Conservation (phyloP, 1,140 invertebrate genomes). For the Drosophila funebris region DNA sequence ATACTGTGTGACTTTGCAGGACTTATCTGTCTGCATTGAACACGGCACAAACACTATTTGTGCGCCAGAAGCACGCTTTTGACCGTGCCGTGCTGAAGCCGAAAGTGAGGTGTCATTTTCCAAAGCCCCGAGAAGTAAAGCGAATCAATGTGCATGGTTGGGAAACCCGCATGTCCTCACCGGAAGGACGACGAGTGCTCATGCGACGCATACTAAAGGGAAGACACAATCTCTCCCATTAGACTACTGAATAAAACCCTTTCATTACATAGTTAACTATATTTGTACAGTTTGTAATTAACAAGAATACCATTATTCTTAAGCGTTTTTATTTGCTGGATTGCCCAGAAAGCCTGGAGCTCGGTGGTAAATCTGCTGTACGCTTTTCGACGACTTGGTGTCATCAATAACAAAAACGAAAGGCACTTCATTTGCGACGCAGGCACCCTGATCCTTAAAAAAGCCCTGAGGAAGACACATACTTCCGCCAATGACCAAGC, state of each 20-base stretch:
- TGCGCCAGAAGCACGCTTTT: conserved; percentile 72
- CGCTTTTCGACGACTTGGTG: conserved; percentile 63
- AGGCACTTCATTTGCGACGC: conserved; percentile 53
- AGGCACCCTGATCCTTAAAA: conserved; percentile 63
- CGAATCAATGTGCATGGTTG: conserved; percentile 89
- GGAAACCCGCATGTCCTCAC: conserved; percentile 88
- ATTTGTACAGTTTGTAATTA: conserved; percentile 25
- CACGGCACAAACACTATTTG: conserved; percentile 55
- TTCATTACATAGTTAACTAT: conserved; percentile 7
- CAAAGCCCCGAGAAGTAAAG: conserved; percentile 88
- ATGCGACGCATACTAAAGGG: conserved; percentile 91
- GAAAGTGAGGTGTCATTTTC: conserved; percentile 88
- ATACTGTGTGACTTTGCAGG: conserved; percentile 7
- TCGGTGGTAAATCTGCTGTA: conserved; percentile 72
- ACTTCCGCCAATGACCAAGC: conserved; percentile 59
- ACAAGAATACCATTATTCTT: neutral
- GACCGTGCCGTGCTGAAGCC: conserved; percentile 72
- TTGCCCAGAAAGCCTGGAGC: conserved; percentile 44
- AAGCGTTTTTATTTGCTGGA: conserved; percentile 7
- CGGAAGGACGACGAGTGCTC: conserved; percentile 87
- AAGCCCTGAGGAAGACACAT: conserved; percentile 67
- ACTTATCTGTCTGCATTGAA: conserved; percentile 45
- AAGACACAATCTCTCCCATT: conserved; percentile 88
- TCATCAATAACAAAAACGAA: conserved; percentile 69
- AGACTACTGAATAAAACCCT: conserved; percentile 42